Base-by-base conservation (phyloP, 1,140 invertebrate genomes). In the Drosophila pachea region DNA sequence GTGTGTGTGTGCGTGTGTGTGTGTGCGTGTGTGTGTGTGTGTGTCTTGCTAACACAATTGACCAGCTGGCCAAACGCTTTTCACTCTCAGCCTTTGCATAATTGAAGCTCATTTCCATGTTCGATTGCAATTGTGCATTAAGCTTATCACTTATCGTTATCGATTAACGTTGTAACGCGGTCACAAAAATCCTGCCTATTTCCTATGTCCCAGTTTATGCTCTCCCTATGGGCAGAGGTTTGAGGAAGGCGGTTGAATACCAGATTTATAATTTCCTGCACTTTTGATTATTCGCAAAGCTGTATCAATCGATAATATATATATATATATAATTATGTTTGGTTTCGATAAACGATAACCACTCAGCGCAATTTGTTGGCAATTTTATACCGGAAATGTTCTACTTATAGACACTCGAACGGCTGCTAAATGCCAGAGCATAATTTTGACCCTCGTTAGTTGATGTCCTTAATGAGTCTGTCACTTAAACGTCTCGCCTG, bases 11-110 rank as follows among this genome's bases (percentile, higher is more conserved):
- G 31, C 11, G 9, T 47, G n/a, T 52, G 12, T 59, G 54, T 59
- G 47, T 47, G 45, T 53, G 11, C 22, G 14, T 52, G 32, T 53
- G 47, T 52, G n/a, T 56, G 45, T 54, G 42, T 68, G 31, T 35
- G 31, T 55, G 32, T 54, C 9, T 52, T 66, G 48, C 40, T 59
- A 65, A 33, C 62, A 69, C 64, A 60, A 64, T 64, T 69, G 67
- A 69, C 52, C 52, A 52, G 59, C 49, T 53, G 35, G 40, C 47
- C 45, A 40, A 14, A 38, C n/a, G 9, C 14, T 50, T 11, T 35
- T 35, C 32, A 50, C 4, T 40, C 12, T 29, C 60, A 50, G 16
- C 14, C 45, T 48, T 31, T 68, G 59, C 52, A 68, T 64, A 53
- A 68, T 68, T 64, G 43, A 56, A 14, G 36, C 35, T 68, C 29